phyloP scores from a whole-genome alignment of 1,140 invertebrate species.

The Pectinophora gossypiella region DNA sequence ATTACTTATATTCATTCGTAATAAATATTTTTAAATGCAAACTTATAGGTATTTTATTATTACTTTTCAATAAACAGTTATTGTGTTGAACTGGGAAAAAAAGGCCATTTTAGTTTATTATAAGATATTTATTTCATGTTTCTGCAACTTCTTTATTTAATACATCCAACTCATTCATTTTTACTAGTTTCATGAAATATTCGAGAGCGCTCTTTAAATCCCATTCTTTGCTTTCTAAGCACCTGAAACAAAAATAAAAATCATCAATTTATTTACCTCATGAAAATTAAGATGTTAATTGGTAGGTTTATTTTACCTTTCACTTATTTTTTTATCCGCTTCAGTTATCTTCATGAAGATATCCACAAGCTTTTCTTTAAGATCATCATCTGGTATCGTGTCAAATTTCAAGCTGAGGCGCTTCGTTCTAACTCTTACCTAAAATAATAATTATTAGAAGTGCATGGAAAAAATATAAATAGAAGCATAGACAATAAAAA shows the following conservation, averaged over 20 bases:
- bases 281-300: no score
- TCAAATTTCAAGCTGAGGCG: slow-evolving; percentile 38
- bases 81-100: no score
- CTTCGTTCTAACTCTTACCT: slow-evolving; percentile 37
- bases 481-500: slow-evolving; percentile 8
- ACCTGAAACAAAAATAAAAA: slow-evolving; percentile 33
- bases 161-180: slow-evolving; percentile 14
- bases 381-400: slow-evolving; percentile 35
- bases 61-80: no score
- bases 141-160: slow-evolving; percentile 6
- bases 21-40: no score
- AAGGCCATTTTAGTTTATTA: no score
- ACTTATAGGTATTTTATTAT: no score
- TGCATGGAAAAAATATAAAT: background rate
- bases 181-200: slow-evolving; percentile 34
- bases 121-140: no score
- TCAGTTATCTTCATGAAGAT: slow-evolving; percentile 51
- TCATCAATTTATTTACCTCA: background rate
- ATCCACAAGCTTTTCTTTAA: slow-evolving; percentile 38
- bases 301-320: slow-evolving; percentile 26
- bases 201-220: slow-evolving; percentile 46
- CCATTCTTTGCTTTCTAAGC: slow-evolving; percentile 47
- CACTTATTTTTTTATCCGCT: slow-evolving; percentile 28
- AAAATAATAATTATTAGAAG: slow-evolving; percentile 20
- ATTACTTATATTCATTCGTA: no score